phyloP scores from a whole-genome alignment of 2,113 vertebrate genomes.

The Mesoclemmys tuberculata region DNA sequence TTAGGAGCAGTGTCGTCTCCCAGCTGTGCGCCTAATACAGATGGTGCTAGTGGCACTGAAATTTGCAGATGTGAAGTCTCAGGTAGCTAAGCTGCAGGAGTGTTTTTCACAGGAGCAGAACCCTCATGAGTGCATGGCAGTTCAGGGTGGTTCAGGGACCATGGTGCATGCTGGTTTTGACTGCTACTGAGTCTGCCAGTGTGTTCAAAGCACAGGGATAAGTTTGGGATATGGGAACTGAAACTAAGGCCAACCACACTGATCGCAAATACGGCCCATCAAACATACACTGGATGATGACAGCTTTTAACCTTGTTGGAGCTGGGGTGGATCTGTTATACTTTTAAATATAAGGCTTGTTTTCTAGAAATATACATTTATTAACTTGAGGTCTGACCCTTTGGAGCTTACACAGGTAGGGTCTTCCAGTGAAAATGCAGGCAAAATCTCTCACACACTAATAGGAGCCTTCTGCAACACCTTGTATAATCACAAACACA shows the following conservation, averaged over 20 bases:
- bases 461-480: background rate
- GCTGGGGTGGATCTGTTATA: background rate
- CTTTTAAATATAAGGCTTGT: background rate
- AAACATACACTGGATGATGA: background rate
- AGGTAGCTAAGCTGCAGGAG: background rate
- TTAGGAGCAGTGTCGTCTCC: background rate
- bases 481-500: background rate
- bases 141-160: background rate
- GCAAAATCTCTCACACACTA: background rate
- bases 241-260: background rate
- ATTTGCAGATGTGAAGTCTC: background rate
- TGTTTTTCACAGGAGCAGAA: background rate
- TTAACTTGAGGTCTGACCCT: background rate
- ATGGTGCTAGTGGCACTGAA: background rate
- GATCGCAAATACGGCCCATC: background rate
- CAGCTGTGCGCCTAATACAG: background rate
- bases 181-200: background rate
- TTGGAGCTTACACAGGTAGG: background rate
- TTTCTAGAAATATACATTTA: background rate
- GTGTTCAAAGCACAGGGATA: background rate
- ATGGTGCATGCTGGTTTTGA: background rate
- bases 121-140: background rate
- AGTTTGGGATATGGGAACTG: background rate
- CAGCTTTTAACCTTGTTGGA: background rate
- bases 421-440: background rate